Percentiles rank a stretch among this genome's conserved stretches.
Conservation (phyloP, 2,113 vertebrate species). For the Podarcis raffonei region DNA sequence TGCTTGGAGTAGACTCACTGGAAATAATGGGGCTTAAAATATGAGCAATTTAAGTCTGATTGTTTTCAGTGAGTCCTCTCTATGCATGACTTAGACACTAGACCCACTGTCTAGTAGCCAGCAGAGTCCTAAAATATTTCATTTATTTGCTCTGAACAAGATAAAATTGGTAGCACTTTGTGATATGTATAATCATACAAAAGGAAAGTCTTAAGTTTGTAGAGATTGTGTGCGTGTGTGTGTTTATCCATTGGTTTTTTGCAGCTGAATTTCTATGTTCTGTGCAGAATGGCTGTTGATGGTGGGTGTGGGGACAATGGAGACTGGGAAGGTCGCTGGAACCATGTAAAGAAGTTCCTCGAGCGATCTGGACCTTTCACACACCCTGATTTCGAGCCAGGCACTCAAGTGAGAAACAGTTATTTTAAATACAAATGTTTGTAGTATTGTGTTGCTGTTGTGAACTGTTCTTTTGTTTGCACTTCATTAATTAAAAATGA, state of each 20-base stretch:
- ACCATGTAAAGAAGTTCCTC: conserved; percentile 96
- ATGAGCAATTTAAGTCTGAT: too few species aligned
- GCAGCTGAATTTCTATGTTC: conserved; percentile 83
- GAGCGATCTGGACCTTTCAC: conserved; percentile 96
- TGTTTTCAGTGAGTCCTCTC: too few species aligned
- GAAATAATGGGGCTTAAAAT: too few species aligned
- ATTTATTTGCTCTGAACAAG: neutral
- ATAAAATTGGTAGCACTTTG: conserved; percentile 17
- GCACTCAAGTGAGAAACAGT: conserved; percentile 89
- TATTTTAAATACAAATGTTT: conserved; percentile 71
- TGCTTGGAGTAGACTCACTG: too few species aligned
- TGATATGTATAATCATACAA: neutral
- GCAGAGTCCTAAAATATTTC: neutral
- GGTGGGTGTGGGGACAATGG: conserved; percentile 85
- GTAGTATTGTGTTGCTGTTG: conserved; percentile 61
- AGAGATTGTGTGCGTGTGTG: conserved; percentile 32
- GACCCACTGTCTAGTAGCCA: neutral
- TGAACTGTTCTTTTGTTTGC: conserved; percentile 10
- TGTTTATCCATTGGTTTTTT: conserved; percentile 67
- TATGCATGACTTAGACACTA: too few species aligned
- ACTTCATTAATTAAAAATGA: neutral
- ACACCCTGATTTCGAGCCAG: conserved; percentile 98
- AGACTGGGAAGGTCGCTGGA: conserved; percentile 98
- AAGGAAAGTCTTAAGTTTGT: conserved; percentile 20
- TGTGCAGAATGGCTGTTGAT: conserved; percentile 97